These are phyloP conservation scores for Zaprionus tsacasi DNA, from an alignment of 1,140 invertebrate genomes.

Conservation along the genomic window DNA sequence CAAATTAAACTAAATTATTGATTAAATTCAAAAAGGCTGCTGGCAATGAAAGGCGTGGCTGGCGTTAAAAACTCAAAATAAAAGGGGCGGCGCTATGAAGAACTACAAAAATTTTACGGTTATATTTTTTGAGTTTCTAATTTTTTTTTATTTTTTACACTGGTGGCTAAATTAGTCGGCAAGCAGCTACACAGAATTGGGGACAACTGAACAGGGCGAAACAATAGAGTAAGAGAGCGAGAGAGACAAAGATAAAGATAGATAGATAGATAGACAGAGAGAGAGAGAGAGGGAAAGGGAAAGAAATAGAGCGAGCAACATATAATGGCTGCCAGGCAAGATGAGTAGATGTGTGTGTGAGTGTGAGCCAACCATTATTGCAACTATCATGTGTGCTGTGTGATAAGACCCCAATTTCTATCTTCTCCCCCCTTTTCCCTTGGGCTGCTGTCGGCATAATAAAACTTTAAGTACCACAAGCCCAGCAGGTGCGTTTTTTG, in stretches of 20 bases:
- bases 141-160: constrained; percentile 7
- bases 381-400: constrained; percentile 35
- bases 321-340: constrained; percentile 40
- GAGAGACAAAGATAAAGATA: constrained; percentile 14
- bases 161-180: constrained; percentile 36
- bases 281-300: constrained; percentile 2
- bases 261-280: constrained; percentile 2
- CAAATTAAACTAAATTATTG: constrained; percentile 44
- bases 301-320: constrained; percentile 18
- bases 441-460: constrained; percentile 56
- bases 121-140: constrained; percentile 26
- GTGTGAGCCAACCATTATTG: constrained; percentile 41
- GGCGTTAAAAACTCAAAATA: constrained; percentile 5
- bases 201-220: constrained; percentile 35
- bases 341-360: constrained; percentile 19
- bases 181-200: constrained; percentile 74
- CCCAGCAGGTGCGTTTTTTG: constrained; percentile 49
- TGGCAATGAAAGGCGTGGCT: constrained; percentile 42
- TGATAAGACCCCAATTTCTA: not conserved
- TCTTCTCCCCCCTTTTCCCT: not conserved
- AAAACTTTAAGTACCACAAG: constrained; percentile 68
- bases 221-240: not conserved
- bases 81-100: constrained; percentile 17
- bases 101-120: constrained; percentile 13
- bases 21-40: constrained; percentile 53